Base-by-base conservation (phyloP, 2,888 invertebrate species). In the Cheilosia pagana region DNA sequence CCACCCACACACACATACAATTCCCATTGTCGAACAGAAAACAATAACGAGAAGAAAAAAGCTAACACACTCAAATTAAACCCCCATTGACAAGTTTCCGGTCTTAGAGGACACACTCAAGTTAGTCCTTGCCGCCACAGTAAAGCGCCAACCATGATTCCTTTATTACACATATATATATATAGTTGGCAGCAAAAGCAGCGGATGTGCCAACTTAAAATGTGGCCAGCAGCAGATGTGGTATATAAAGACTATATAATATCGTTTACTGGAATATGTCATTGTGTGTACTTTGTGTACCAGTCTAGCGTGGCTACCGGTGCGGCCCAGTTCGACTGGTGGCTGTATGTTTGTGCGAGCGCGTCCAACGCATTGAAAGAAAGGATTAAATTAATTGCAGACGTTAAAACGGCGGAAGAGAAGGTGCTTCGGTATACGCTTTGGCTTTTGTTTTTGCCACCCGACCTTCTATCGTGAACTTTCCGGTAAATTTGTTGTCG, bases 41-140 rank as follows among this genome's bases (percentile, higher is more conserved):
- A 77, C 63, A 70, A 55, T 70, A 63, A 62, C 52, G 25, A 67
- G 25, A 67, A 59, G 39, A 65, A 55, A 60, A 68, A 68, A 72
- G 39, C 52, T 53, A 48, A 55, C 67, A 68, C 65, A 67, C 72
- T 67, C 60, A 67, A 67, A 72, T 72, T 79, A 79, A 74, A 74
- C 59, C 67, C 39, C 59, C 53, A 72, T 81, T 74, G 79, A 81
- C 74, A 67, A 74, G 72, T 72, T 81, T 81, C 79, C 79, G 79
- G 74, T 81, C 79, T 74, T 74, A 59, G 48, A 74, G 71, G 74
- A 48, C 74, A 67, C 52, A 60, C 79, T 81, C 68, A 71, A 78
- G 71, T 71, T 65, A 55, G 77, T 79, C 65, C 43, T 72, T 43
- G 35, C 25, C 28, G 43, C 70, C 55, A 35, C 62, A 63, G 45